These are phyloP conservation scores for Candoia aspera DNA, from an alignment of 2,113 vertebrate genomes.

Conservation along the genomic window DNA sequence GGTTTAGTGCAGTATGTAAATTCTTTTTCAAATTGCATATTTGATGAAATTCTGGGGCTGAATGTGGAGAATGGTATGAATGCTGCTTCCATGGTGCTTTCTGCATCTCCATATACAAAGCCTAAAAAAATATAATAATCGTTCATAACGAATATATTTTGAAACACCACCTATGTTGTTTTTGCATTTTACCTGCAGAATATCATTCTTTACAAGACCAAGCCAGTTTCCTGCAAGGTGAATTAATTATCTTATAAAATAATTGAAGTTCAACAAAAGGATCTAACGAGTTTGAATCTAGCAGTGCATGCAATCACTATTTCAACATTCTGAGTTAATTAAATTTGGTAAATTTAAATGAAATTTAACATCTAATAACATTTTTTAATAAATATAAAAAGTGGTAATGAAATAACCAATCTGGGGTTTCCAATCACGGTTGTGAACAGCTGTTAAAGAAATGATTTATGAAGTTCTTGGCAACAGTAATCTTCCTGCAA, in stretches of 20 bases:
- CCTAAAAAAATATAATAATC: not conserved
- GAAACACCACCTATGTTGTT: constrained; percentile 56
- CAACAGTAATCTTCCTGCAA: accelerated
- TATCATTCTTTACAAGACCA: constrained; percentile 74
- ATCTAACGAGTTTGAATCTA: constrained; percentile 54
- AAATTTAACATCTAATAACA: constrained; percentile 45
- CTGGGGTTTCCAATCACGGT: constrained; percentile 67
- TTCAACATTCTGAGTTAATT: constrained; percentile 45
- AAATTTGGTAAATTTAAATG: constrained; percentile 51
- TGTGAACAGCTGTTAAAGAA: not conserved
- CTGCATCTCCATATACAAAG: not conserved
- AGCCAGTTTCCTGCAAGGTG: constrained; percentile 76
- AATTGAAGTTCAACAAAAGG: constrained; percentile 44
- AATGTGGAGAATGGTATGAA: not conserved
- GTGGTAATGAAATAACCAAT: constrained; percentile 11
- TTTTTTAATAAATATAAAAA: constrained; percentile 41
- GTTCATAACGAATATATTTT: not conserved
- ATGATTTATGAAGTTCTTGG: not conserved
- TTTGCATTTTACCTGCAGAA: constrained; percentile 82
- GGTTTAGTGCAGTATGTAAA: not conserved
- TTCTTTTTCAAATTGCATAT: not conserved
- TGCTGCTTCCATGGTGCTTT: not conserved
- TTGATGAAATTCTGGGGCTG: not conserved
- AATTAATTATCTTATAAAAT: constrained; percentile 72
- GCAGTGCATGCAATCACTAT: constrained; percentile 48